Evolutionary conservation across 2,888 invertebrate genomes (phyloP), one percentile per base, ranked within the genome.

Genomic region (Ochropacha duplaris): DNA sequence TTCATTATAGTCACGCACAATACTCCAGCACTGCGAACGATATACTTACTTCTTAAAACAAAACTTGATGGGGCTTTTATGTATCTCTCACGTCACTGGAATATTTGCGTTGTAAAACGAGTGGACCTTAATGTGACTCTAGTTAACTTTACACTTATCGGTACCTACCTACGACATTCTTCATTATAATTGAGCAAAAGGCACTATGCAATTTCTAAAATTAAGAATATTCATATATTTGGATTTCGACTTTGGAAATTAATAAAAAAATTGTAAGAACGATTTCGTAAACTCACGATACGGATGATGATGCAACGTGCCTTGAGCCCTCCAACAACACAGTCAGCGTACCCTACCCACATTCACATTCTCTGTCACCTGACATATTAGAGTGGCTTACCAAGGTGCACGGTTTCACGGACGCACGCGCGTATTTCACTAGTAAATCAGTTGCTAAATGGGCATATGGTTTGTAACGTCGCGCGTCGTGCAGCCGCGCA

Each of bases 161-260:
- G 77, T 84, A 83, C 72, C 67, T 76, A 78, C 76, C 76, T 83
- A 81, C 74, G 79, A 77, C 76, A 76, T 72, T 84, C 81, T 83
- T 81, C 78, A 80, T 78, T 84, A 44, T 44, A 84, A 86, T 84
- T 87, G 88, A 91, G 89, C 90, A 86, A 88, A 90, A 90, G 88
- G 90, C 90, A 90, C 90, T 87, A 86, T 89, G 89, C 88, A 89
- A 84, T 82, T 77, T 79, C 77, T 82, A 81, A 83, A 85, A 79
- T 81, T 79, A 83, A 81, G 83, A 71, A 77, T 78, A 84, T 50
- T 50, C 50, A 50, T 26, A 51, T 84, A 83, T 85, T 82, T 83
- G 76, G 76, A 82, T 82, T 78, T 76, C 66, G 74, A 77, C 83
- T 84, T 84, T 78, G 79, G 79, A 79, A 81, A 81, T 71, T 61